Base-by-base conservation (phyloP, 1,140 invertebrate genomes). In the Drosophila grimshawi region DNA sequence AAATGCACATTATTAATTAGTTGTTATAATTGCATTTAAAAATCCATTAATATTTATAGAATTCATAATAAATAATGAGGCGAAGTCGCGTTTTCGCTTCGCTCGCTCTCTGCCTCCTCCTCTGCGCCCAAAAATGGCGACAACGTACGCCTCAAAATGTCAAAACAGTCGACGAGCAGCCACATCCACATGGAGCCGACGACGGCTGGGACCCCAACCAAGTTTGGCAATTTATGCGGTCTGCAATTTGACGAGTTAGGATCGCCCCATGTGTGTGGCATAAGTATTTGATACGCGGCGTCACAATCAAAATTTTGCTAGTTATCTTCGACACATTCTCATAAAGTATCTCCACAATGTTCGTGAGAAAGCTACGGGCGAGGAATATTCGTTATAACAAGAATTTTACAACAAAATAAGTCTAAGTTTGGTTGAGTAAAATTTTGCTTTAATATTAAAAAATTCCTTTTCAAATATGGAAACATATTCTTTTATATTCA, bases 11-110 rank as follows among this genome's bases (percentile, higher is more conserved):
- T 91, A 91, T 91, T 91, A 91, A 91, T 91, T 91, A 91, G 89
- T 91, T 91, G 89, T 91, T 91, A 91, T 91, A 91, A 91, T 91
- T 91, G 85, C 89, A 91, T 91, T 91, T 91, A 91, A 91, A 91
- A 90, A 90, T 89, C 81, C 89, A 91, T 91, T 91, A 91, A 91
- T 91, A 91, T 91, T 91, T 89, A 91, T 91, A 91, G 89, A 91
- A 91, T 91, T 82, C 89, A 91, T 91, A 91, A 91, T 91, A 91
- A 83, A 89, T 91, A 91, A 91, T 91, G 89, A 91, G 89, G 57
- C 56, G 51, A 64, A 49, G 77, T 68, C 45, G 74, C 67, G 35
- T 51, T 27, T 69, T 19, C 51, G 2, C 30, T 37, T 8, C 46
- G 29, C 27, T 5, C 19, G 5, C 52, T 3, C 46, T 37, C 60